Conservation (phyloP, 2,888 invertebrate species). For the Tenthredo distinguenda region DNA sequence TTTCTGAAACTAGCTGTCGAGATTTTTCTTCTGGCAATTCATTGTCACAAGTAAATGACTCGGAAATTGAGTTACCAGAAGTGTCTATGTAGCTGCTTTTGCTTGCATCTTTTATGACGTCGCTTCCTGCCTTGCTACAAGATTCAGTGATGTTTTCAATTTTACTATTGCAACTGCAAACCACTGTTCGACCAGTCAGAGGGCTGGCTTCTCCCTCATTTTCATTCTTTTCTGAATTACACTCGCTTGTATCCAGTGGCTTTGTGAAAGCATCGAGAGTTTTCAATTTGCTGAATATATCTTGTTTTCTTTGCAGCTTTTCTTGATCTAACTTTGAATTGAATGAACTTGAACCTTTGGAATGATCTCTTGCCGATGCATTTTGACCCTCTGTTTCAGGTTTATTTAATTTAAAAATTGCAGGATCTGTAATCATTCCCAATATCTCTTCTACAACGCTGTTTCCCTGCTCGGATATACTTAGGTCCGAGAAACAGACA, state of each 20-base stretch:
- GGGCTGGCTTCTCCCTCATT: slow-evolving; percentile 56
- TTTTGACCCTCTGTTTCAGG: neutral
- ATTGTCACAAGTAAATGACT: neutral
- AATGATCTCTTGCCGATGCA: neutral
- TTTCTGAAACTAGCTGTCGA: neutral
- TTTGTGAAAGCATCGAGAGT: slow-evolving; percentile 35
- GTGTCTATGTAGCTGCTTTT: neutral
- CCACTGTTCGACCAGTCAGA: slow-evolving; percentile 58
- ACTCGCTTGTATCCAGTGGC: slow-evolving; percentile 7
- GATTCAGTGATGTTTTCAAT: neutral
- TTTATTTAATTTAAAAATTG: neutral
- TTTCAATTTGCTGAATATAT: slow-evolving; percentile 22
- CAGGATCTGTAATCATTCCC: neutral
- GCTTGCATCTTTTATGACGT: neutral
- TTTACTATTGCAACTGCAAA: slow-evolving; percentile 31
- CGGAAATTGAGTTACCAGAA: neutral
- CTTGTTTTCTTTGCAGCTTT: slow-evolving; percentile 23
- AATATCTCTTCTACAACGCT: neutral
- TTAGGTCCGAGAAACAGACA: neutral
- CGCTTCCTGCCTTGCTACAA: neutral
- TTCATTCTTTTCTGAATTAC: slow-evolving; percentile 30
- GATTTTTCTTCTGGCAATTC: neutral
- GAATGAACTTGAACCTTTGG: neutral
- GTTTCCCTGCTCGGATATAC: neutral
- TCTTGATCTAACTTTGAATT: neutral